Conservation (phyloP, 1,140 invertebrate genomes). For the Caenorhabditis latens region DNA sequence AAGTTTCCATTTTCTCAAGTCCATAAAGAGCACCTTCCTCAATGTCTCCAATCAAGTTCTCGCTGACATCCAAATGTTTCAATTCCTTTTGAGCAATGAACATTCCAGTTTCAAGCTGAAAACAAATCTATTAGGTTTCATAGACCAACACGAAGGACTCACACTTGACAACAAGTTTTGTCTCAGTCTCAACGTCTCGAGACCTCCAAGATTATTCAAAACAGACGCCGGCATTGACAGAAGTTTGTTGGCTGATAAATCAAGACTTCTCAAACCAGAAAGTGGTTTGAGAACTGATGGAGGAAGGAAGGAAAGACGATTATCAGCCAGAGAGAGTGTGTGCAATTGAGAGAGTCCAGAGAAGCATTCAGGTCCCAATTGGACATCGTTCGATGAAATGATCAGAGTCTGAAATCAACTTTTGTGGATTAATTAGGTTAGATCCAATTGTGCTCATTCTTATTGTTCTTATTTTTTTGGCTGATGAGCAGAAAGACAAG, state of each 20-base stretch:
- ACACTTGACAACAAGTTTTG: slow-evolving; percentile 54
- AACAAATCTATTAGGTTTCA: not conserved
- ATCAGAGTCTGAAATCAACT: slow-evolving; percentile 47
- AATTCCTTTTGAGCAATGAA: slow-evolving; percentile 58
- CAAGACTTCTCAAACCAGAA: slow-evolving; percentile 1
- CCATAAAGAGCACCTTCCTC: slow-evolving; percentile 61
- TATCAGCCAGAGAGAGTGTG: slow-evolving; percentile 36
- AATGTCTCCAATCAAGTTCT: slow-evolving; percentile 58
- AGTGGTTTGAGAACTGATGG: slow-evolving; percentile 52
- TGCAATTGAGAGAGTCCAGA: slow-evolving; percentile 53
- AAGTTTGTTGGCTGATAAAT: slow-evolving; percentile 59
- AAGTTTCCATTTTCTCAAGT: slow-evolving; percentile 27
- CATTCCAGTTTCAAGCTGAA: slow-evolving; percentile 63
- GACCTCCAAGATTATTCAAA: slow-evolving; percentile 18
- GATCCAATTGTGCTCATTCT: slow-evolving; percentile 38
- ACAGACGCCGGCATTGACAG: slow-evolving; percentile 55
- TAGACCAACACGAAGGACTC: not conserved
- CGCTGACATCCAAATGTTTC: slow-evolving; percentile 38
- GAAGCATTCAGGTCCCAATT: slow-evolving; percentile 50
- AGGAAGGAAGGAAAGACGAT: slow-evolving; percentile 49
- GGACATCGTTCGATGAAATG: slow-evolving; percentile 48
- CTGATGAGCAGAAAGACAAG: not conserved
- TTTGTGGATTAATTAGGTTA: not conserved
- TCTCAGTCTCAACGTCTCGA: slow-evolving; percentile 39
- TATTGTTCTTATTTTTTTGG: not conserved